These are phyloP conservation scores for Sandelia bainsii DNA, from an alignment of 2,797 vertebrate genomes.

Conservation along the genomic window DNA sequence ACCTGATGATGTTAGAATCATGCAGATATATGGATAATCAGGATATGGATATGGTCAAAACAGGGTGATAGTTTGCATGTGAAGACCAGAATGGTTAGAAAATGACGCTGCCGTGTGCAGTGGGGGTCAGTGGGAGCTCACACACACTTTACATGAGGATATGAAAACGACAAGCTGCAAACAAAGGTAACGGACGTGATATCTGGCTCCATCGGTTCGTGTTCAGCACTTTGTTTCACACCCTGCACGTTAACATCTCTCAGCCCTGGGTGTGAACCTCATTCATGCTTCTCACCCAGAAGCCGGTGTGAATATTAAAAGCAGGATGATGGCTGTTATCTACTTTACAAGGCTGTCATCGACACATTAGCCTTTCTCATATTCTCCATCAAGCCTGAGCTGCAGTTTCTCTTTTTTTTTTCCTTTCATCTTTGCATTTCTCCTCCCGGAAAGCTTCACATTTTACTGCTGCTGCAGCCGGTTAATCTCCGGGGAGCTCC, in stretches of 20 bases:
- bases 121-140: too few species aligned
- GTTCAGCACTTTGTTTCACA: too few species aligned
- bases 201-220: background rate
- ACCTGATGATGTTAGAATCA: too few species aligned
- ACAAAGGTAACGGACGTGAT: background rate
- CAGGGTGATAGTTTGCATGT: too few species aligned
- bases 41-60: too few species aligned
- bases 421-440: background rate
- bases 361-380: background rate
- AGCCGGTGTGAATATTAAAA: conserved; percentile 10
- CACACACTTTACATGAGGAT: background rate
- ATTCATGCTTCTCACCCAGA: background rate
- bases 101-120: too few species aligned
- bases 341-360: background rate
- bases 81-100: too few species aligned
- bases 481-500: conserved; percentile 18
- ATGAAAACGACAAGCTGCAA: background rate
- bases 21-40: too few species aligned
- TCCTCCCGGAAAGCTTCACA: background rate
- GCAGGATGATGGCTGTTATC: background rate
- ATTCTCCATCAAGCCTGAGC: background rate
- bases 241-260: background rate
- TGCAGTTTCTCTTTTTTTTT: background rate
- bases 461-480: background rate
- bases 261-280: conserved; percentile 23